phyloP scores from a whole-genome alignment of 1,140 invertebrate genomes.

The Zaprionus tsacasi region DNA sequence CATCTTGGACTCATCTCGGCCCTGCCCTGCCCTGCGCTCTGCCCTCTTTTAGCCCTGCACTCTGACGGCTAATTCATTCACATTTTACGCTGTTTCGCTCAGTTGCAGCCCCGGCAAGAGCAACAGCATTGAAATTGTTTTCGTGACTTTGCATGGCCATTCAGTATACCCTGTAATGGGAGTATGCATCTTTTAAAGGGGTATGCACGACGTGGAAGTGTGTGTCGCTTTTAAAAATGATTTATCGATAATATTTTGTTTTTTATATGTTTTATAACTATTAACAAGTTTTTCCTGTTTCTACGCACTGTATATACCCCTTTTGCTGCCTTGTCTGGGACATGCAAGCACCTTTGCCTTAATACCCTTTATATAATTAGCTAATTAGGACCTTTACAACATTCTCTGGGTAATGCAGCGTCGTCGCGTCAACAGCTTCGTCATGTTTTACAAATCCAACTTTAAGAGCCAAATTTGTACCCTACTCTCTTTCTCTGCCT shows the following conservation, averaged over 20 bases:
- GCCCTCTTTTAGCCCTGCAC: conserved; percentile 13
- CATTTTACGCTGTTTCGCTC: conserved; percentile 53
- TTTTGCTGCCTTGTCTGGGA: neutral
- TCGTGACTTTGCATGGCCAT: conserved; percentile 14
- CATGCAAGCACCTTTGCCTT: neutral
- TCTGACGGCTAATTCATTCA: conserved; percentile 72
- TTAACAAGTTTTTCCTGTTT: neutral
- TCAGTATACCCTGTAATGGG: conserved; percentile 17
- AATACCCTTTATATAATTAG: conserved; percentile 7
- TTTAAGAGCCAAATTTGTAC: conserved; percentile 16
- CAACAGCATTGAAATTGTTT: conserved; percentile 33
- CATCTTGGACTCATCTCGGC: neutral
- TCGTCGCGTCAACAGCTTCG: neutral
- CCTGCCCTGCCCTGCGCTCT: too few species aligned
- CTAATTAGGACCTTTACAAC: neutral
- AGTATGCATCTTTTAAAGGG: neutral
- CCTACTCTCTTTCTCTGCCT: neutral
- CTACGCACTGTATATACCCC: neutral
- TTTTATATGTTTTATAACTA: too few species aligned
- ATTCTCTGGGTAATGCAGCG: neutral
- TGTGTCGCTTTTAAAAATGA: too few species aligned
- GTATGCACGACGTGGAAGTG: neutral
- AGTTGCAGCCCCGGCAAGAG: conserved; percentile 26
- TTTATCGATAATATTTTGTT: too few species aligned
- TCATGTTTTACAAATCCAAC: conserved; percentile 11